phyloP scores from a whole-genome alignment of 2,113 vertebrate species.

The Tetrax tetrax region DNA sequence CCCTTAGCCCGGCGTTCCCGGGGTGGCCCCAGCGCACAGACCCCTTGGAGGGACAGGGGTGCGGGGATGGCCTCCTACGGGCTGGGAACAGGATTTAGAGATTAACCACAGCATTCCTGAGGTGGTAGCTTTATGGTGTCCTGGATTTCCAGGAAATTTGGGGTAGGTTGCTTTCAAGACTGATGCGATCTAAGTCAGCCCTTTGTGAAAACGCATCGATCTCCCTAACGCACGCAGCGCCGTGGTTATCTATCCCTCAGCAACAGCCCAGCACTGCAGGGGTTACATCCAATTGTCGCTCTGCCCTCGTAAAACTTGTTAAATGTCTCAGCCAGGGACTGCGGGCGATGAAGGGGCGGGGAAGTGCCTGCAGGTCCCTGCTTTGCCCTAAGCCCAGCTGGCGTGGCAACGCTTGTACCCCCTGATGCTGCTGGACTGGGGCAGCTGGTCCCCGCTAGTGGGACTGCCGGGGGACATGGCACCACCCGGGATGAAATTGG shows the following conservation, averaged over 20 bases:
- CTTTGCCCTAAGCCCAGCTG: no score
- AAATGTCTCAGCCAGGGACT: neutral
- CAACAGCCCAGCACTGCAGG: neutral
- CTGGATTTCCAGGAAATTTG: accelerated
- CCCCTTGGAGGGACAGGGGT: accelerated
- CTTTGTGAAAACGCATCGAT: neutral
- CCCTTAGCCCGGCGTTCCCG: accelerated
- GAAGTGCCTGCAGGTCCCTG: neutral
- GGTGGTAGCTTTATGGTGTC: neutral
- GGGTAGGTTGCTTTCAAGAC: accelerated
- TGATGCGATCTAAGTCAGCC: accelerated
- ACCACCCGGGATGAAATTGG: accelerated
- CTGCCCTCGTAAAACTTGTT: neutral
- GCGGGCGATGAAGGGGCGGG: neutral
- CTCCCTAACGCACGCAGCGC: accelerated
- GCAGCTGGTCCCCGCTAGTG: no score
- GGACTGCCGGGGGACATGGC: neutral
- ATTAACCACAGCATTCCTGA: neutral
- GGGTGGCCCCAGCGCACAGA: neutral
- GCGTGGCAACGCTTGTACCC: no score
- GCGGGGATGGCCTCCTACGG: neutral
- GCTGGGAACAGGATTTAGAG: neutral
- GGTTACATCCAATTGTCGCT: no score
- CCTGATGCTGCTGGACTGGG: neutral
- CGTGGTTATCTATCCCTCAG: accelerated